Evolutionary conservation across 2,888 invertebrate genomes (phyloP).

Genomic region (Amorpha juglandis): DNA sequence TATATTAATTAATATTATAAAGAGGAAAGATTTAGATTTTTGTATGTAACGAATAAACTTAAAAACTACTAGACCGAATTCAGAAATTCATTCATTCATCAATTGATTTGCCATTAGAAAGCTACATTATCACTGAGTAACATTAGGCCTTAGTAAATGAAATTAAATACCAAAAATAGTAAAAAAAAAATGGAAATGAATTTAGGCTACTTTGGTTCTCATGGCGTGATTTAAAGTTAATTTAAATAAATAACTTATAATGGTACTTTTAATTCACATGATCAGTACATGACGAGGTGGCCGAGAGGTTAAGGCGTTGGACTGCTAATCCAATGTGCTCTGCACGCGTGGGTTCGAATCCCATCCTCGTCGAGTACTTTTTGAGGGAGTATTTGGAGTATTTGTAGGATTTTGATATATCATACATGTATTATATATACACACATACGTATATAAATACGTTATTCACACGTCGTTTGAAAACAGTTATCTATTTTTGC

Average conservation of each 20-base stretch:
- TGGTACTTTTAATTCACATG: neutral
- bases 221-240: neutral
- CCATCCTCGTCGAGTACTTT: conserved; percentile 88
- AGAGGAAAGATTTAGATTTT: too few species aligned
- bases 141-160: too few species aligned
- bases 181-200: neutral
- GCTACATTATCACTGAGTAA: too few species aligned
- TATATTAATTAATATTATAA: too few species aligned
- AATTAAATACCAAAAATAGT: neutral
- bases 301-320: conserved; percentile 85
- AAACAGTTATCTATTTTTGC: too few species aligned
- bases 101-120: too few species aligned
- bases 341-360: conserved; percentile 94
- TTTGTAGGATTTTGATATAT: neutral
- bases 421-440: too few species aligned
- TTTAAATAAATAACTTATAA: neutral
- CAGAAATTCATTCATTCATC: too few species aligned
- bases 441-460: too few species aligned
- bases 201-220: neutral
- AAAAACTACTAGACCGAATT: too few species aligned
- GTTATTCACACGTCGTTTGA: too few species aligned
- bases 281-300: conserved; percentile 73
- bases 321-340: conserved; percentile 94
- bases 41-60: too few species aligned
- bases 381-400: neutral